These are phyloP conservation scores for Oreamnos americanus DNA, from an alignment of 2,113 vertebrate genomes.

Conservation along the genomic window DNA sequence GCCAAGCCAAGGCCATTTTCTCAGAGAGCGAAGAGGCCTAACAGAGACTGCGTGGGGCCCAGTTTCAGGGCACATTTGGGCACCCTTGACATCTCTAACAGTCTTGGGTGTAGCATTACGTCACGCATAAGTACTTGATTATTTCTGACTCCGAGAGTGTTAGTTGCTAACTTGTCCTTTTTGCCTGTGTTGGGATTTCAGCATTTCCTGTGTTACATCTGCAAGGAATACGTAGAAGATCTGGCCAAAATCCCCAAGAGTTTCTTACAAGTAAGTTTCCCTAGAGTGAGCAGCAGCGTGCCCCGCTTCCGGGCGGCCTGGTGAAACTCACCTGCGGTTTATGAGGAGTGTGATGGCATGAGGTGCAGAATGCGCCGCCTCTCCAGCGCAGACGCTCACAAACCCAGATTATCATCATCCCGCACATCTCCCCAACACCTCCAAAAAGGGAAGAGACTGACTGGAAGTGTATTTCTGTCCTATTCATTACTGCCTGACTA, in stretches of 20 bases:
- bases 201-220: slow-evolving; percentile 95
- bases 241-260: slow-evolving; percentile 89
- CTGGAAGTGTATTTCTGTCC: background rate
- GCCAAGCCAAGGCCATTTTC: background rate
- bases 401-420: too few relatives aligned
- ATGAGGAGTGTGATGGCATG: background rate
- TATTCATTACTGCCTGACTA: background rate
- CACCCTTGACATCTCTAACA: background rate
- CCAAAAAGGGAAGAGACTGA: background rate
- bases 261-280: slow-evolving; percentile 84
- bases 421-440: background rate
- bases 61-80: background rate
- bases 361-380: background rate
- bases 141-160: background rate
- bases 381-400: accelerated
- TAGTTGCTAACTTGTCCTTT: slow-evolving; percentile 13
- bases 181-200: slow-evolving; percentile 69
- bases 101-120: background rate
- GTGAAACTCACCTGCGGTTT: background rate
- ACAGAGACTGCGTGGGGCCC: background rate
- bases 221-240: slow-evolving; percentile 96
- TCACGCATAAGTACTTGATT: background rate
- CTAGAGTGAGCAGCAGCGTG: background rate
- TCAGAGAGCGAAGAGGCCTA: accelerated
- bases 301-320: background rate